Evolutionary conservation across 2,888 invertebrate species (phyloP).

Genomic region (Coleophora deauratella): DNA sequence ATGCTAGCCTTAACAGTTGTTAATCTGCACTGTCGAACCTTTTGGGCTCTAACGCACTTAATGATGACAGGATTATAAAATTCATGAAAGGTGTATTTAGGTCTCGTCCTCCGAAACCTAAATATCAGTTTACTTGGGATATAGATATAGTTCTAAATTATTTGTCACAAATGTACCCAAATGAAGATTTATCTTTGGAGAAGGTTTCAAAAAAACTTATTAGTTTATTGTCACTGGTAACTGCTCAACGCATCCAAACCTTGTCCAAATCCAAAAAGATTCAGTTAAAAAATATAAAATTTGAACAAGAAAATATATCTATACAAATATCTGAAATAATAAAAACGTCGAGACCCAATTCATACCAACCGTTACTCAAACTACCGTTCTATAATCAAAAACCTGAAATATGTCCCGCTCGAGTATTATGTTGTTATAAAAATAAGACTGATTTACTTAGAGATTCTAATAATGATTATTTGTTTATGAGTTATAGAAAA

Average conservation of each 20-base stretch:
- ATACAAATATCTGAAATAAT: neutral
- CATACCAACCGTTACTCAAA: neutral
- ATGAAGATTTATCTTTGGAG: slow-evolving; percentile 2
- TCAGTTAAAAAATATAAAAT: neutral
- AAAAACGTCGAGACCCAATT: slow-evolving; percentile 3
- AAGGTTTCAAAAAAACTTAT: slow-evolving; percentile 3
- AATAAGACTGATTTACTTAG: neutral
- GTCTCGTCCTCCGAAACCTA: neutral
- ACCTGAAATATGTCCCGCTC: slow-evolving; percentile 6
- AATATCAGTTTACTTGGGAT: slow-evolving; percentile 8
- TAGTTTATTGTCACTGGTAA: slow-evolving; percentile 3
- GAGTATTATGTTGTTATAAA: neutral
- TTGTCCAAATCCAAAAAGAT: slow-evolving; percentile 2
- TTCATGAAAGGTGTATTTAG: neutral
- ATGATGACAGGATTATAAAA: neutral
- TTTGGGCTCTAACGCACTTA: neutral
- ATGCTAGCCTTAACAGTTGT: neutral
- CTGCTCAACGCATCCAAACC: slow-evolving; percentile 4
- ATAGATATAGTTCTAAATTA: slow-evolving; percentile 1
- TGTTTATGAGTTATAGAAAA: slow-evolving; percentile 3
- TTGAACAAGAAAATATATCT: slow-evolving; percentile 2
- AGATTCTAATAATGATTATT: neutral
- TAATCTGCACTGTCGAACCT: neutral
- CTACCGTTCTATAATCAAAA: slow-evolving; percentile 2
- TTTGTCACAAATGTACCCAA: slow-evolving; percentile 3